Base-by-base conservation (phyloP, 2,797 vertebrate species). In the Lagodon rhomboides region DNA sequence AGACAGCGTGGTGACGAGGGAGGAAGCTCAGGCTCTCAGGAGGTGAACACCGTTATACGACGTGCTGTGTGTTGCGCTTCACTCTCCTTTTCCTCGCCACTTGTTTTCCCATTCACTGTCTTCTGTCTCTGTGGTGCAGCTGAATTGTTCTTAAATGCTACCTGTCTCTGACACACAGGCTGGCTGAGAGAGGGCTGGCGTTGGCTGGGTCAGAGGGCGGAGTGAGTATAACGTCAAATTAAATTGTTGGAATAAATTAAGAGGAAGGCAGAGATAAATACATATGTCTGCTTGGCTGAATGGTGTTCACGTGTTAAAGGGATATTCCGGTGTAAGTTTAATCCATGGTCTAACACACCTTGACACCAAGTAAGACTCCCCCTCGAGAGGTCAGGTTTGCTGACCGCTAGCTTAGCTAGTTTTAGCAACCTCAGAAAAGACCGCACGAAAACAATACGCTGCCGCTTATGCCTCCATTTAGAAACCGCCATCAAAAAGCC, bases 151-250 rank as follows among this genome's bases (percentile, higher is more conserved):
- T 20, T 46, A 22, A 60, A 46, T 66, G 16, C 6, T 64, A 58
- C 77, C 54, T 86, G 73, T 89, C 10, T 86, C 56, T 81, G 25
- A 61, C 69, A 7, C 79, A 25, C 95, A 99, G 98, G 91, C 90
- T 98, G 90, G 98, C 98, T n/a, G 97, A 98, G 94, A 96, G 96
- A 77, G 98, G 97, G 55, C 91, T 99, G 47, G 94, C 96, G 18
- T 91, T 99, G 80, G 98, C 97, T 80, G 98, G 98, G 82, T 99
- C 98, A 20, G 96, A 98, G 12, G 98, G 98, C 95, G 98, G 98
- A 89, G 98, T 99, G 90, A 96, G 95, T 94, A 87, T 61, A 41
- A 55, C 5, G 10, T 5, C 27, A 47, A 54, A 54, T 25, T 1
- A 10, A 65, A 64, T 20, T 43, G 53, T 50, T 75, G 20, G 18